Evolutionary conservation across 2,888 invertebrate species (phyloP).

Genomic region (Dioctria linearis): DNA sequence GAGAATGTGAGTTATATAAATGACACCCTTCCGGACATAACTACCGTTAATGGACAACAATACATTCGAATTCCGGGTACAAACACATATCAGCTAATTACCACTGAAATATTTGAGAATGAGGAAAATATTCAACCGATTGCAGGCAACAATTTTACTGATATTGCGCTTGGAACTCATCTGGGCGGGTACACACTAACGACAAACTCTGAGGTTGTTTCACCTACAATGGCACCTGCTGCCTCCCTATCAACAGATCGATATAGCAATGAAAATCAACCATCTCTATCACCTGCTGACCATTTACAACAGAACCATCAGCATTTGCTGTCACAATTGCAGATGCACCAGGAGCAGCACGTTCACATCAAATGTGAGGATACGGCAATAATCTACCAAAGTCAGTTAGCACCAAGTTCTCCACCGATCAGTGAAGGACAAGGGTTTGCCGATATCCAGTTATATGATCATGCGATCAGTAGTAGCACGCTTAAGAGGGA

Average conservation of each 20-base stretch:
- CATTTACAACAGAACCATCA: constrained; percentile 47
- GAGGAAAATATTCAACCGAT: constrained; percentile 76
- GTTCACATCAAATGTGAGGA: constrained; percentile 28
- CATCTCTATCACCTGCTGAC: constrained; percentile 56
- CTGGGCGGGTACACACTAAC: constrained; percentile 70
- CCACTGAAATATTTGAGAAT: constrained; percentile 75
- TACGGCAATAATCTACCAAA: constrained; percentile 54
- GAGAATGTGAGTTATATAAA: constrained; percentile 53
- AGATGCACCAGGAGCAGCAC: constrained; percentile 48
- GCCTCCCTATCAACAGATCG: constrained; percentile 52
- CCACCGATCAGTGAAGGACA: constrained; percentile 55
- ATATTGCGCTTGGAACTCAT: constrained; percentile 68
- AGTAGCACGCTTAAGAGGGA: constrained; percentile 58
- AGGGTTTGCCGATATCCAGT: constrained; percentile 52
- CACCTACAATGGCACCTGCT: constrained; percentile 58
- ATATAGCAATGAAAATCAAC: constrained; percentile 33
- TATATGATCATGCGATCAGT: constrained; percentile 51
- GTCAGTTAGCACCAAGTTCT: constrained; percentile 57
- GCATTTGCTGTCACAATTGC: constrained; percentile 55
- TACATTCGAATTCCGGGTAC: constrained; percentile 76
- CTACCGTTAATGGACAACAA: constrained; percentile 72
- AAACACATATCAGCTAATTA: constrained; percentile 77
- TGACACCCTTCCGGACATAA: constrained; percentile 71
- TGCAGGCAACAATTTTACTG: constrained; percentile 61
- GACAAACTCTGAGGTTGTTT: constrained; percentile 70